Evolutionary conservation across 2,888 invertebrate species (phyloP), one percentile per base, ranked within the genome.

Genomic region (Poecilobothrus nobilitatus): DNA sequence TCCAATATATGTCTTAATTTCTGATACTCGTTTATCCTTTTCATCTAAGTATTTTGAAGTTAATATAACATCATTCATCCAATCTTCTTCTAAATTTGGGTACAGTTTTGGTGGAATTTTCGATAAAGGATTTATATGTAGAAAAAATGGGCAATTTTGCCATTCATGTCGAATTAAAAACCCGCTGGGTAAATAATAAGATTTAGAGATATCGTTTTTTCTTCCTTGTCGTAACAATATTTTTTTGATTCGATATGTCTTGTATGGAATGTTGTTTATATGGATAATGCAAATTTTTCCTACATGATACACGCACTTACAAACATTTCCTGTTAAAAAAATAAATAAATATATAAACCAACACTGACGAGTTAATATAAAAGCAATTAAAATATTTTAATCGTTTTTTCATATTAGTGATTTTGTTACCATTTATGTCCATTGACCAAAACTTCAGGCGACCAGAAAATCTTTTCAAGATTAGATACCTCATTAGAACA

Each of bases 401-500:
- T n/a, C n/a, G n/a, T n/a, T n/a, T n/a, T n/a, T 22, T 10, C 22
- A 64, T n/a, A 27, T 64, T 64, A 27, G 22, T 22, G 4, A 63
- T 22, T 63, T 7, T 63, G n/a, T 20, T n/a, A 63, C 79, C 79
- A 27, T 71, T 74, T 1, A 80, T 67, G 66, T 77, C 78, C 76
- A 79, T 75, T 0, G 80, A 76, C 70, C 75, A 79, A 53, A 77
- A 76, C 53, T 77, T 73, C 44, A 75, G 75, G 53, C 69, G 72
- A 1, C 81, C 80, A 1, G 72, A 68, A 61, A 76, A 79, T 41
- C 76, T 76, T 65, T 76, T 74, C 12, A 76, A 71, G 7, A 79
- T 72, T 34, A 80, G 69, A 68, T 79, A 75, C 0, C 80, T 74
- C 75, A 79, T 77, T 0, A 80, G 71, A 20, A 80, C 71, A 73